Evolutionary conservation across 2,888 invertebrate genomes (phyloP).

Genomic region (Limnephilus marmoratus): DNA sequence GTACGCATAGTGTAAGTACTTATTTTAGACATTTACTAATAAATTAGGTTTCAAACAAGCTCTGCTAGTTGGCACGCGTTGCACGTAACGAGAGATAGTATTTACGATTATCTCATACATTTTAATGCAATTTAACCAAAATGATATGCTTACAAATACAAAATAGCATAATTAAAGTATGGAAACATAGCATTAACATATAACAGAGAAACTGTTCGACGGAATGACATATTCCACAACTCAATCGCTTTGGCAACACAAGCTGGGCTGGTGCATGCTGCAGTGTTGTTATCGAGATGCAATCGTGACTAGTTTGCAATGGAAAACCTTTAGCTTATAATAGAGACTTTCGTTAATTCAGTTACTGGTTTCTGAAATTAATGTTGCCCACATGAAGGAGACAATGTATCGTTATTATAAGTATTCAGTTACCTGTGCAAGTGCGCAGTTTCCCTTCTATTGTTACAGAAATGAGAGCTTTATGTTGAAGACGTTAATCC

Average conservation of each 20-base stretch:
- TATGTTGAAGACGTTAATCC: too few relatives aligned
- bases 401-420: slow-evolving; percentile 1
- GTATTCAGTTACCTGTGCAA: neutral
- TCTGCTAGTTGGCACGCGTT: too few relatives aligned
- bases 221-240: slow-evolving; percentile 35
- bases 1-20: neutral
- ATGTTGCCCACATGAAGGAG: slow-evolving; percentile 15
- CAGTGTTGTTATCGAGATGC: slow-evolving; percentile 18
- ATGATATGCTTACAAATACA: neutral
- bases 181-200: slow-evolving; percentile 37
- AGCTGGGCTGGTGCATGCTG: slow-evolving; percentile 12
- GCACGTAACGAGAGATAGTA: neutral
- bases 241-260: slow-evolving; percentile 36
- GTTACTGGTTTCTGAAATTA: slow-evolving; percentile 3
- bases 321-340: slow-evolving; percentile 24
- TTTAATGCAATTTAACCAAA: neutral
- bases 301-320: slow-evolving; percentile 42
- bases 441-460: too few relatives aligned
- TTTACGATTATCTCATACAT: neutral
- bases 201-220: slow-evolving; percentile 31
- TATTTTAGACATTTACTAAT: neutral
- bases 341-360: slow-evolving; percentile 30
- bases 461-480: too few relatives aligned
- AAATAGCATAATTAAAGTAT: slow-evolving; percentile 38
- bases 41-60: neutral